phyloP scores from a whole-genome alignment of 2,113 vertebrate genomes.

The Pao palembangensis region DNA sequence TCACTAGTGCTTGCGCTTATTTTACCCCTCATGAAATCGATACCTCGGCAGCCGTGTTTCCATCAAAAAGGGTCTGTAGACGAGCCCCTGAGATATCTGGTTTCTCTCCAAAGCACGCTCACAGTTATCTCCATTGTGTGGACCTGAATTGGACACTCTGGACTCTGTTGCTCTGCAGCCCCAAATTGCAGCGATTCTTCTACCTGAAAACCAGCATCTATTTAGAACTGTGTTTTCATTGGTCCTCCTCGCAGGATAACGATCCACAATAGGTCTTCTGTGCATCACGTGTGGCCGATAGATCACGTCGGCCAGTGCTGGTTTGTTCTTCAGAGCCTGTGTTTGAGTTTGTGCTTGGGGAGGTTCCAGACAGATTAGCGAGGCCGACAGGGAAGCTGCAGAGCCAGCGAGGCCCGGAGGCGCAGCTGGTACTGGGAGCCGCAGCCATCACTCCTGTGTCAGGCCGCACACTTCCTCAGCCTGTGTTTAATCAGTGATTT shows the following conservation, averaged over 20 bases:
- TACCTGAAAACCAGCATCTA: conserved; percentile 18
- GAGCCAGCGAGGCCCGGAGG: conserved; percentile 46
- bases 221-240: conserved; percentile 42
- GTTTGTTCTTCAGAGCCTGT: conserved; percentile 55
- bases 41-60: conserved; percentile 45
- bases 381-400: conserved; percentile 47
- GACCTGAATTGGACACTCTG: conserved; percentile 61
- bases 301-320: conserved; percentile 42
- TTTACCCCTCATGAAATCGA: conserved; percentile 65
- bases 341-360: conserved; percentile 74
- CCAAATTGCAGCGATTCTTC: conserved; percentile 51
- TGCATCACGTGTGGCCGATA: conserved; percentile 54
- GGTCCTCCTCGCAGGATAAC: conserved; percentile 30
- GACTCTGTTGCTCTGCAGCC: conserved; percentile 32
- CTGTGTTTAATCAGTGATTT: conserved; percentile 70
- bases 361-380: conserved; percentile 68
- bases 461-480: conserved; percentile 47
- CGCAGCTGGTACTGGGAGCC: conserved; percentile 55
- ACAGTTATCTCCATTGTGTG: conserved; percentile 56
- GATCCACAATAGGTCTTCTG: conserved; percentile 32
- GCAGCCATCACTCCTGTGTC: conserved; percentile 37
- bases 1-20: conserved; percentile 47
- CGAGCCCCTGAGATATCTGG: conserved; percentile 45
- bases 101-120: conserved; percentile 58
- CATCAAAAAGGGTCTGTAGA: conserved; percentile 51